phyloP scores from a whole-genome alignment of 2,113 vertebrate species.

The Sphyrna mokarran region DNA sequence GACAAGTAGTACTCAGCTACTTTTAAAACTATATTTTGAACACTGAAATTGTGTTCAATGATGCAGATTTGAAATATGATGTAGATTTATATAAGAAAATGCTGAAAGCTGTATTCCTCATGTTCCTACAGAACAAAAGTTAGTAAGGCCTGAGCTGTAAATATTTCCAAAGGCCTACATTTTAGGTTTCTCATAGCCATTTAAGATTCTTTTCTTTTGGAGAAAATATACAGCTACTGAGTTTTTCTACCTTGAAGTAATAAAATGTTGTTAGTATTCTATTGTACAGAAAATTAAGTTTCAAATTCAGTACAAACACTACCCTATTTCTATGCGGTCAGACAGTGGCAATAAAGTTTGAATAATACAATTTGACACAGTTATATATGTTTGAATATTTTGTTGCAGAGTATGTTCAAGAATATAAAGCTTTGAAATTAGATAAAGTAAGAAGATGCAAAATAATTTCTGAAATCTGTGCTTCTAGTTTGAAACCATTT shows the following conservation, averaged over 20 bases:
- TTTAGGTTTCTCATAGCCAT: background rate
- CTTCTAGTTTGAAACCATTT: background rate
- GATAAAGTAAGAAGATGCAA: background rate
- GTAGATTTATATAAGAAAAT: background rate
- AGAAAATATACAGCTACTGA: background rate
- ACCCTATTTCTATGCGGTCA: background rate
- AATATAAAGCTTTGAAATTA: background rate
- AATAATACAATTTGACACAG: background rate
- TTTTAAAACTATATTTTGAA: background rate
- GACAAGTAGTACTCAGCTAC: background rate
- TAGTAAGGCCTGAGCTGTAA: background rate
- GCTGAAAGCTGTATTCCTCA: background rate
- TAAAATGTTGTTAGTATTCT: background rate
- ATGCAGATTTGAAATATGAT: background rate
- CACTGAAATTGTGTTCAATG: background rate
- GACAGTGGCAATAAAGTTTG: background rate
- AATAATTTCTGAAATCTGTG: constrained; percentile 3
- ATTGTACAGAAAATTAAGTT: background rate
- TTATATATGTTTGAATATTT: background rate
- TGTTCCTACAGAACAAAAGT: background rate
- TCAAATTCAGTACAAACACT: background rate
- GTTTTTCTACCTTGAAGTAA: background rate
- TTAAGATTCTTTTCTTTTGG: background rate
- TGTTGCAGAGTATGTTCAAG: background rate
- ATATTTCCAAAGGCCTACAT: background rate